Evolutionary conservation across 2,113 vertebrate species (phyloP).

Genomic region (Aptenodytes forsteri): DNA sequence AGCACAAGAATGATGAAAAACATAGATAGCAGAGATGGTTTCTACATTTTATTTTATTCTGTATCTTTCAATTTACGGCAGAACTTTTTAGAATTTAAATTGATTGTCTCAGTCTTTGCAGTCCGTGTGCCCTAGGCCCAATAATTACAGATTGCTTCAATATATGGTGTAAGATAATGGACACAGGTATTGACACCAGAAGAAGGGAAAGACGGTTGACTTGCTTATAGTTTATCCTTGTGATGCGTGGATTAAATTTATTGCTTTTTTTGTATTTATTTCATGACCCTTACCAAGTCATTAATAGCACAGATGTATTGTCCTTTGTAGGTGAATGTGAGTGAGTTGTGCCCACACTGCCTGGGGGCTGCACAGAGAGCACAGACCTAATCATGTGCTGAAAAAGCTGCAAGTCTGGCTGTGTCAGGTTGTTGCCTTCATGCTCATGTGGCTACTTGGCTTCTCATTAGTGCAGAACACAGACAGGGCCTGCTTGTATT

Average conservation of each 20-base stretch:
- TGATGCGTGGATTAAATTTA: not conserved
- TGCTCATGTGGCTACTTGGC: not conserved
- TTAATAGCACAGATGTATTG: not conserved
- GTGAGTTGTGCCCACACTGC: not conserved
- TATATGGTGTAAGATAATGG: not conserved
- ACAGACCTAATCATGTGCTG: not conserved
- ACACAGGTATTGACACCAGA: not conserved
- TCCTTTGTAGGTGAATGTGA: not conserved
- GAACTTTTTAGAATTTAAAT: not conserved
- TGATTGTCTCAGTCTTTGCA: not conserved
- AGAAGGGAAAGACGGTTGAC: not conserved
- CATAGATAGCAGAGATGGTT: not conserved
- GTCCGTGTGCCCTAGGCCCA: not conserved
- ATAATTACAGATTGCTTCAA: not conserved
- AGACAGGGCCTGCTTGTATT: not conserved
- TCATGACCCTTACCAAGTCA: not conserved
- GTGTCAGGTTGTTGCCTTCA: not conserved
- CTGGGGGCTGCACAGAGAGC: not conserved
- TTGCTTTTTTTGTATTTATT: not conserved
- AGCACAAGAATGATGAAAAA: not conserved
- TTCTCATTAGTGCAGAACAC: not conserved
- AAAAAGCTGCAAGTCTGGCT: not conserved
- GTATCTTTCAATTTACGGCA: not conserved
- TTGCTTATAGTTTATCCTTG: not conserved
- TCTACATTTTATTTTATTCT: not conserved